Evolutionary conservation across 2,888 invertebrate species (phyloP), one percentile per base, ranked within the genome.

Genomic region (Monoplex corrugatus): DNA sequence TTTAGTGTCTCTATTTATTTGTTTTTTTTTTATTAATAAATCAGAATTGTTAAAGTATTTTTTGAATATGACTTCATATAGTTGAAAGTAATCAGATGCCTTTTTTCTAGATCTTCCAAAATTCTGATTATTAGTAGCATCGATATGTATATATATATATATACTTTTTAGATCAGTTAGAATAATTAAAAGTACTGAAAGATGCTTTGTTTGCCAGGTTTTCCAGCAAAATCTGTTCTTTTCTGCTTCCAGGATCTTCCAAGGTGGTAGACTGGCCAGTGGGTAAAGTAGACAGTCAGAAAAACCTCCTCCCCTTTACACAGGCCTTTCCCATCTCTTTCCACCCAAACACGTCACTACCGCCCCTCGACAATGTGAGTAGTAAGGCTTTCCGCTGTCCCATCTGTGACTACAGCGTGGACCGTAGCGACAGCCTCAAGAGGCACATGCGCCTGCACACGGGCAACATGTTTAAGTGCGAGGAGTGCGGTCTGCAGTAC

Each of bases 341-440:
- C 84, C 19, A 38, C 13, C 28, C 83, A 45, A n/a, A 83, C 45
- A 28, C 23, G 13, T 23, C 45, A n/a, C 38, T 6, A 35, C 35
- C 84, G n/a, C 57, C 57, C 32, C 38, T 23, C 57, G 35, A 57
- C n/a, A n/a, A n/a, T n/a, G n/a, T n/a, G n/a, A n/a, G n/a, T n/a
- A n/a, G 10, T 38, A 84, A 84, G 50, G 57, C 38, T 13, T 84
- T 86, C 86, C 50, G n/a, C n/a, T 86, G 86, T 28, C 23, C 10
- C n/a, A 32, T 86, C 32, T 86, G 86, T 32, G n/a, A 44, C 40
- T 86, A 72, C 28, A 68, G 72, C 57, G 68, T 75, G 32, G 72
- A 86, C 72, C 86, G 86, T 19, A 86, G 86, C 32, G 68, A 86
- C 86, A 86, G 75, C 43, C 35, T 86, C n/a, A 86, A 86, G 43